Base-by-base conservation (phyloP, 2,113 vertebrate species). In the Chascanopsetta lugubris region DNA sequence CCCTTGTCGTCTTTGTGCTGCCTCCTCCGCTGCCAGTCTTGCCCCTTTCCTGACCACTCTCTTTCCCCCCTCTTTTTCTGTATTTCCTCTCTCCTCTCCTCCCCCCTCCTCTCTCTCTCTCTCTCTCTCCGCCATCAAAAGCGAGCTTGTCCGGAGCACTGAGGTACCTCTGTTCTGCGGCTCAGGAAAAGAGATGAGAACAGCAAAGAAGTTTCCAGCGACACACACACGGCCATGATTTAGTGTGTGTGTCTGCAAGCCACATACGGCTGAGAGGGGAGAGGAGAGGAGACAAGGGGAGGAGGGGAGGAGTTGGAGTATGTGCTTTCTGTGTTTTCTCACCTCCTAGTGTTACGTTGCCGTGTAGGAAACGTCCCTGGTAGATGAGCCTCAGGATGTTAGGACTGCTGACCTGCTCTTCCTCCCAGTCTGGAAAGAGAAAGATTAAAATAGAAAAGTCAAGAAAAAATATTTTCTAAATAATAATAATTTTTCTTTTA, bases 261-360 rank as follows among this genome's bases (percentile, higher is more conserved):
- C n/a, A 21, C 40, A 22, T 25, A 10, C 4, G 48, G 8, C 8
- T 15, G 47, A 17, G 47, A 15, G 20, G 18, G 8, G 18, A 4
- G 42, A 10, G 45, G 21, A 15, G 5, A 22, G 17, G 46, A 21
- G 18, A n/a, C 6, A n/a, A 18, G n/a, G 40, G 13, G 12, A 24
- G 8, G 25, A 25, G 5, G 6, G 43, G 20, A 22, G 20, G 24
- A 60, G 49, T 9, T 53, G 45, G 13, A 17, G 38, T 17, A 2
- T 45, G 61, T 8, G 8, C 63, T 55, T 29, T 67, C 46, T 29
- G 73, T 61, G 74, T 68, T 76, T 79, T 75, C 84, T 85, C 92
- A 99, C 97, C 97, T 97, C 97, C 97, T 94, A 99, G 89, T 75
- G 97, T 99, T 86, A 99, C 97, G 67, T 99, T 99, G 91, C 96